Conservation (phyloP, 53 echinoderm and acorn worm genomes). For the Zoroaster sp. region DNA sequence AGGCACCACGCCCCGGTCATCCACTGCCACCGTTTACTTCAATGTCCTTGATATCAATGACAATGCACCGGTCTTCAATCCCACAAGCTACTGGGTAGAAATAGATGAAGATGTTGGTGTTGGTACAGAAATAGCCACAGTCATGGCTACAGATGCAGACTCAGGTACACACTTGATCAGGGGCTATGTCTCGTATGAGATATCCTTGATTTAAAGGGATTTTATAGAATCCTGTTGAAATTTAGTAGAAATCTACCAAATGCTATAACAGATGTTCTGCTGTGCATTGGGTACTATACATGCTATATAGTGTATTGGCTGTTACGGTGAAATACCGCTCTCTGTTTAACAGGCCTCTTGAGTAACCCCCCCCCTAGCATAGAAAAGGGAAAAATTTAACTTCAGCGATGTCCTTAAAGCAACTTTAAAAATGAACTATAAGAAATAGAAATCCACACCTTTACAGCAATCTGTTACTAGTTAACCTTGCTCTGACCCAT, state of each 20-base stretch:
- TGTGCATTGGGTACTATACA: too few species aligned
- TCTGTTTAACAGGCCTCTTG: not conserved
- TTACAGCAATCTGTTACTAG: not conserved
- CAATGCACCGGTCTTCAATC: constrained; percentile 72
- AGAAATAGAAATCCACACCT: not conserved
- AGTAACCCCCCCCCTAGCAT: not conserved
- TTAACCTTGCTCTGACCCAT: not conserved
- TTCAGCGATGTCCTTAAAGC: not conserved
- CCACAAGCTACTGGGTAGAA: constrained; percentile 71
- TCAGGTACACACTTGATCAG: constrained; percentile 82
- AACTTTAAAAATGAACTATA: not conserved
- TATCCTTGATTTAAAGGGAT: too few species aligned
- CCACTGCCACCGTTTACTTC: constrained; percentile 77
- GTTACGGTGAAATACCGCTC: not conserved
- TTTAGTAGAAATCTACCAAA: too few species aligned
- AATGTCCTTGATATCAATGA: constrained; percentile 88
- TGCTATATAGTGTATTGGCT: too few species aligned
- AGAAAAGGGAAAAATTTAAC: not conserved
- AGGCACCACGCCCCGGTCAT: constrained; percentile 62
- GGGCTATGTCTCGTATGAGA: too few species aligned
- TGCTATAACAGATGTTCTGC: too few species aligned
- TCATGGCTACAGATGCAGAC: constrained; percentile 77
- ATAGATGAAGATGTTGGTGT: constrained; percentile 76
- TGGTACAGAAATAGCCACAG: constrained; percentile 65
- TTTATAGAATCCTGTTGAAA: too few species aligned